Evolutionary conservation across 2,888 invertebrate genomes (phyloP).

Genomic region (Poecilobothrus nobilitatus): DNA sequence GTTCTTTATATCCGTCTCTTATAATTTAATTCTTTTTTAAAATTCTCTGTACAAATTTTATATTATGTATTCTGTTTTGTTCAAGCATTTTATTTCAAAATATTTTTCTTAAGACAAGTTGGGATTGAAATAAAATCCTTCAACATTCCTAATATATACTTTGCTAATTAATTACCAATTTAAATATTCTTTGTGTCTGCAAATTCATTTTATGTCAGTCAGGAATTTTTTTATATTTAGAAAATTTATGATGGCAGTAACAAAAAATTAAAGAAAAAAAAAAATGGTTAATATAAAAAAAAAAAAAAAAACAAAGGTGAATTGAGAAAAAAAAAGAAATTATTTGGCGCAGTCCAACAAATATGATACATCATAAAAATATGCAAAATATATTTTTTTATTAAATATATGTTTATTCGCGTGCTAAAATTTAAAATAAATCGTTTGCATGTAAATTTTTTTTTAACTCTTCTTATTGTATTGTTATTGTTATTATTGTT

Average conservation of each 20-base stretch:
- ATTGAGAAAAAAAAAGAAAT: background rate
- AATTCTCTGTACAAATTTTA: too few species aligned
- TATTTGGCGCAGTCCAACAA: background rate
- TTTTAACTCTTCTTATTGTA: too few species aligned
- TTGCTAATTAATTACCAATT: background rate
- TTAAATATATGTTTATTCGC: background rate
- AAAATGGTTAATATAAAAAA: too few species aligned
- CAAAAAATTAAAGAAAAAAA: background rate
- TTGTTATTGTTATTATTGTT: too few species aligned
- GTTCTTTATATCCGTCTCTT: too few species aligned
- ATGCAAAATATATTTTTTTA: background rate
- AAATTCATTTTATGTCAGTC: background rate
- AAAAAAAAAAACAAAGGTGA: background rate
- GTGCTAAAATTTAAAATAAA: background rate
- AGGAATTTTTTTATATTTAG: background rate
- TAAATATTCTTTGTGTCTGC: background rate
- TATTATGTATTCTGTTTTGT: too few species aligned
- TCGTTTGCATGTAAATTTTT: background rate
- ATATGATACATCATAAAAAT: background rate
- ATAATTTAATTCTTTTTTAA: too few species aligned
- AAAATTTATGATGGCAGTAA: slow-evolving; percentile 1
- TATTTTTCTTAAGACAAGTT: too few species aligned
- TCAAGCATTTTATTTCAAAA: too few species aligned
- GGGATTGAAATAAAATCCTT: too few species aligned
- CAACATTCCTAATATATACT: too few species aligned